Evolutionary conservation across 2,113 vertebrate genomes (phyloP).

Genomic region (Ctenomys sociabilis): DNA sequence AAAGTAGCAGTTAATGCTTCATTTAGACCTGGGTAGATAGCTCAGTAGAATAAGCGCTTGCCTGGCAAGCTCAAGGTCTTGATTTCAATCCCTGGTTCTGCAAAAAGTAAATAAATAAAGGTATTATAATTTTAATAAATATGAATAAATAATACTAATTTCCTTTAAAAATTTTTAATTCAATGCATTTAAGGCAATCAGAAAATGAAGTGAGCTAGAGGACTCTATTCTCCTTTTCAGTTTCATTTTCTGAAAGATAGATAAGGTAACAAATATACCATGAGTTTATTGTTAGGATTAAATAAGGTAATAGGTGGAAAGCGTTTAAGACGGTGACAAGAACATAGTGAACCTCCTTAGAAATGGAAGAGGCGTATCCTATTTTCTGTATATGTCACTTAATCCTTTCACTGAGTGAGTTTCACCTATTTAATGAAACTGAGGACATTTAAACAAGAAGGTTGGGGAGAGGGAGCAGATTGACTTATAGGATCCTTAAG

Average conservation of each 20-base stretch:
- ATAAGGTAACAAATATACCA: not conserved
- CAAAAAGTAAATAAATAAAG: too few species aligned
- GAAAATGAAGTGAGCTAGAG: not conserved
- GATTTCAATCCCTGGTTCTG: too few species aligned
- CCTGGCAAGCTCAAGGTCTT: too few species aligned
- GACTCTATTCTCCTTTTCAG: not conserved
- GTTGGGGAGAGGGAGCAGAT: not conserved
- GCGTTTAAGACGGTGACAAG: not conserved
- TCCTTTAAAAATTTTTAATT: constrained; percentile 11
- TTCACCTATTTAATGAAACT: not conserved
- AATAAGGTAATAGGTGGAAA: not conserved
- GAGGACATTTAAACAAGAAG: not conserved
- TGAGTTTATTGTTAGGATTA: not conserved
- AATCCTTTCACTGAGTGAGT: not conserved
- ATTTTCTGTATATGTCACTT: not conserved
- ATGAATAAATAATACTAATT: too few species aligned
- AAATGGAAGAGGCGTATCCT: not conserved
- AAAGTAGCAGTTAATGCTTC: too few species aligned
- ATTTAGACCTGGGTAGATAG: too few species aligned
- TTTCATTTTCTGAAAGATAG: not conserved
- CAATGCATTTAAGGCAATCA: not conserved
- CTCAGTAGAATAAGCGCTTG: too few species aligned
- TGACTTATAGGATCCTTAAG: not conserved
- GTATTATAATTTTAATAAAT: too few species aligned
- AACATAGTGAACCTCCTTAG: not conserved